Base-by-base conservation (phyloP, 1,140 invertebrate genomes). In the Lordiphosa clarofinis region DNA sequence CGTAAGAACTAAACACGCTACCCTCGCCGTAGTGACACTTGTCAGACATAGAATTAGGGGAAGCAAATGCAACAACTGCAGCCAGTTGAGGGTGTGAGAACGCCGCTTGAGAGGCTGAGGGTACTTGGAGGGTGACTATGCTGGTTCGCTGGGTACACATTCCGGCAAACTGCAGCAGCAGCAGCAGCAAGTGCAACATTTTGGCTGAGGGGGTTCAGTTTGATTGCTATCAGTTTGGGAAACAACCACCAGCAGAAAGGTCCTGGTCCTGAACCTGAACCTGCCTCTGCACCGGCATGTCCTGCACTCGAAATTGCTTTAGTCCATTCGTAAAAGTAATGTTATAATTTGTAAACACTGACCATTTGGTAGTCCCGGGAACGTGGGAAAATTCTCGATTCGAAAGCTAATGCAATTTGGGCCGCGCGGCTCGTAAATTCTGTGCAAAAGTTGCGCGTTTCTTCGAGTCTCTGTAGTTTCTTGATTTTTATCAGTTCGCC, bases 351-450 rank as follows among this genome's bases (percentile, higher is more conserved):
- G 57, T 65, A 48, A 37, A 19, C 44, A 44, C n/a, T 11, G 21
- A 21, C 40, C 15, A 31, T 31, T 31, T 31, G 28, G 28, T 31
- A 31, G 5, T 2, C 28, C 28, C 7, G 28, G 47, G 19, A 82
- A 66, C 76, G 76, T 82, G 76, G 76, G 76, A 82, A 82, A 84
- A 78, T 82, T 82, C 78, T 82, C 73, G 76, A 61, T 76, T 65
- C 43, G 28, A 49, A 56, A 65, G 69, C 56, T 68, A 76, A 71
- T 78, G 73, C 73, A 75, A 78, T 78, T 78, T 75, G 62, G 73
- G 47, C 44, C 47, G 69, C 60, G 43, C 36, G 59, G 44, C 67
- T 82, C 78, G 78, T 78, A 82, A 82, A 82, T 82, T 82, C 78
- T 72, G 76, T 84, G 76, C 76, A 84, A 84, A 82, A 84, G 67